phyloP scores from a whole-genome alignment of 1,140 invertebrate genomes.

The Drosophila varians region DNA sequence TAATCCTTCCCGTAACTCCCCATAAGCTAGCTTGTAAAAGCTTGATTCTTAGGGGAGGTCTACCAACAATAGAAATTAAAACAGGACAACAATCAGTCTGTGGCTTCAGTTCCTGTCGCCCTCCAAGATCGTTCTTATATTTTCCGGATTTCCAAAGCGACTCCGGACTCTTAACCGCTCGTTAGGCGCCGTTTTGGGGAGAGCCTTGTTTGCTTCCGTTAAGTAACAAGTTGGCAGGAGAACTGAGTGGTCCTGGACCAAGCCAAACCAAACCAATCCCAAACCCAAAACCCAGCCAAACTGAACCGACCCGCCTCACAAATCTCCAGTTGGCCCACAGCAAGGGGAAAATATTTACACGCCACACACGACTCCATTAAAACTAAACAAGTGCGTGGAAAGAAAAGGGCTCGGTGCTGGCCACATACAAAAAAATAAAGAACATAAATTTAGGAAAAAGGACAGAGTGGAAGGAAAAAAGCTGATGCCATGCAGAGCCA shows the following conservation, averaged over 20 bases:
- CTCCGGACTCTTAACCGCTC: conserved; percentile 40
- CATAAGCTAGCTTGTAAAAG: no score
- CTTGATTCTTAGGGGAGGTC: no score
- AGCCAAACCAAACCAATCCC: conserved; percentile 18
- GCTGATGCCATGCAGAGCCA: conserved; percentile 28
- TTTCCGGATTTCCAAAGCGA: conserved; percentile 5
- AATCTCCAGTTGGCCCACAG: conserved; percentile 31
- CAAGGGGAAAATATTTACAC: conserved; percentile 62
- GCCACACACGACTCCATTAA: conserved; percentile 71
- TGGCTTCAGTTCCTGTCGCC: conserved; percentile 7
- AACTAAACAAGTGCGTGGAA: conserved; percentile 58
- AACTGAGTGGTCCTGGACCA: not conserved
- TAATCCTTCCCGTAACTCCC: no score
- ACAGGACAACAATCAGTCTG: conserved; percentile 51
- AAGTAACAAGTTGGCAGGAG: conserved; percentile 28
- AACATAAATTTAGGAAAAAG: no score
- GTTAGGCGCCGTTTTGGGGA: conserved; percentile 50
- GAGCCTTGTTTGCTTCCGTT: conserved; percentile 24
- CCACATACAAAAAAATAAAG: not conserved
- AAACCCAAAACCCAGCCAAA: conserved; percentile 24
- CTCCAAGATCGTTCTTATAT: conserved; percentile 5
- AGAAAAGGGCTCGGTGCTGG: conserved; percentile 14
- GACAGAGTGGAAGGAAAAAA: conserved; percentile 11
- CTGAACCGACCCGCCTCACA: conserved; percentile 32
- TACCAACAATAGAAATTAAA: conserved; percentile 2